A percentile compares a stretch with the other conserved stretches of the same genome.
These are phyloP conservation scores for Ctenochaetus hawaiiensis DNA, from an alignment of 2,797 vertebrate genomes.

Conservation along the genomic window DNA sequence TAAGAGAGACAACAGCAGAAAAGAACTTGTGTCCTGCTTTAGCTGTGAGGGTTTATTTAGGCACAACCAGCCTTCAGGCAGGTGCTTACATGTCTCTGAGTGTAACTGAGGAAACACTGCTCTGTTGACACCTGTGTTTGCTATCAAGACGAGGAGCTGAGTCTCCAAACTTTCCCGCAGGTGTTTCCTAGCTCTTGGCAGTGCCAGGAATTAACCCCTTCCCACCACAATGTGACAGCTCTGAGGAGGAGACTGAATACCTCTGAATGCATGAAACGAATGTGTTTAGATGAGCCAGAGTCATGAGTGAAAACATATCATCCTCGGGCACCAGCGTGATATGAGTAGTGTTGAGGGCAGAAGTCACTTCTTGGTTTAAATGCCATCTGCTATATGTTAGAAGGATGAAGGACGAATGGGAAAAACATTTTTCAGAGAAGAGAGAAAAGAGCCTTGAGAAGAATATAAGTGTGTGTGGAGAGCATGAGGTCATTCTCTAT, in stretches of 20 bases:
- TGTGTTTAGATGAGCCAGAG: conserved; percentile 13
- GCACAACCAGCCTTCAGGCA: conserved; percentile 36
- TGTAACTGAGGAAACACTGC: conserved; percentile 49
- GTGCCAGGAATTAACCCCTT: conserved; percentile 49
- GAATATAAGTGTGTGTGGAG: neutral
- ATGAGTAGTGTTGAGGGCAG: conserved; percentile 7
- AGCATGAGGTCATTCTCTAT: conserved; percentile 74
- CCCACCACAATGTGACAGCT: neutral
- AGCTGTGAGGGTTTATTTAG: conserved; percentile 36
- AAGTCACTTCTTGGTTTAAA: conserved; percentile 27
- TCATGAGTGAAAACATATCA: neutral
- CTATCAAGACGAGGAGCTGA: conserved; percentile 50
- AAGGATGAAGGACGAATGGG: conserved; percentile 30
- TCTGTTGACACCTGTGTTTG: conserved; percentile 58
- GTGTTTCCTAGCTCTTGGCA: conserved; percentile 41
- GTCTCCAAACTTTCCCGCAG: conserved; percentile 54
- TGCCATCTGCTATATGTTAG: conserved; percentile 25
- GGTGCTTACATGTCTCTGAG: conserved; percentile 56
- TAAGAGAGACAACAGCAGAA: conserved; percentile 42
- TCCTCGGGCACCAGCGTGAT: neutral
- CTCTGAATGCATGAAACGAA: neutral
- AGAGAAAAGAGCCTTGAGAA: conserved; percentile 17
- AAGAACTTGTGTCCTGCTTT: conserved; percentile 31
- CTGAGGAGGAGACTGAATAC: neutral
- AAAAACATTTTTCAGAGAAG: conserved; percentile 27